Conservation (phyloP, 2,797 vertebrate genomes). For the Austrolebias charrua region DNA sequence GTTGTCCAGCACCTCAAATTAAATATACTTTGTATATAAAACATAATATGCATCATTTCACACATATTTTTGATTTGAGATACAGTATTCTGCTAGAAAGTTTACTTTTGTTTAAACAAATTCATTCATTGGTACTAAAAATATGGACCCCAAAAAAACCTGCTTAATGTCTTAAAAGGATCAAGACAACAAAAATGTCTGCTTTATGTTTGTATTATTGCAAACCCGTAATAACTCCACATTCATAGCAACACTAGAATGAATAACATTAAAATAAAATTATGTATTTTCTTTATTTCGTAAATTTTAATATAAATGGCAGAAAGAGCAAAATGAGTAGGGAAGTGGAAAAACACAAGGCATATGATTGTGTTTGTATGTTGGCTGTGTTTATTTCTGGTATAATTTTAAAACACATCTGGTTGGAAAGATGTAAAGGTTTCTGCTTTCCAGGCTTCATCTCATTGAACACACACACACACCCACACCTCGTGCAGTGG, state of each 20-base stretch:
- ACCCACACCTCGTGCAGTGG: slow-evolving; percentile 28
- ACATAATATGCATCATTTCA: too few species aligned
- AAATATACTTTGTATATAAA: too few species aligned
- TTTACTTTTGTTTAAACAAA: too few species aligned
- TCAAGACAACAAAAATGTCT: too few species aligned
- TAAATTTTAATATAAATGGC: not conserved
- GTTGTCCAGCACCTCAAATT: too few species aligned
- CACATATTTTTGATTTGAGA: too few species aligned
- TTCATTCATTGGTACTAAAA: too few species aligned
- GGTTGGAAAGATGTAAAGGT: slow-evolving; percentile 16
- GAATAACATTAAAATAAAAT: not conserved
- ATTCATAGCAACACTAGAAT: not conserved
- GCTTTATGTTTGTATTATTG: not conserved
- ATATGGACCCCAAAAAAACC: too few species aligned
- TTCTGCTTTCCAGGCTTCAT: slow-evolving; percentile 39
- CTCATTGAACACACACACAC: slow-evolving; percentile 18
- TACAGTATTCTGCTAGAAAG: too few species aligned
- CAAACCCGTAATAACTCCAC: not conserved
- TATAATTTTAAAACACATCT: slow-evolving; percentile 13
- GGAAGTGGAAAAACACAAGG: not conserved
- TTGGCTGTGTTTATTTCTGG: not conserved
- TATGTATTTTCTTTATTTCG: not conserved
- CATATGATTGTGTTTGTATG: not conserved
- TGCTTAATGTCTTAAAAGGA: too few species aligned
- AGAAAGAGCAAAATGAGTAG: not conserved